Base-by-base conservation (phyloP, 2,113 vertebrate genomes). In the Toxostoma redivivum region DNA sequence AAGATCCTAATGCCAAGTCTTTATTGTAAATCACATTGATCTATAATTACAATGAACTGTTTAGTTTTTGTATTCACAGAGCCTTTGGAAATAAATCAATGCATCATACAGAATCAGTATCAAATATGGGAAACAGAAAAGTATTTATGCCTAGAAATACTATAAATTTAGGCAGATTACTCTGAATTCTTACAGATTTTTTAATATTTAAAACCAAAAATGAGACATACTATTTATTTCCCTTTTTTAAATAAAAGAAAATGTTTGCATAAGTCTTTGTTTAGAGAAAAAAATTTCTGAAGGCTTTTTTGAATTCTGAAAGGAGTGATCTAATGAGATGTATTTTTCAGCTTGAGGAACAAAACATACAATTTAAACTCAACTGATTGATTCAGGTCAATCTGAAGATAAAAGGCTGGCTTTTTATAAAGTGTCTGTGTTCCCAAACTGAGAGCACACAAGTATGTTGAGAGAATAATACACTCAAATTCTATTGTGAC, bases 1-100 rank as follows among this genome's bases (percentile, higher is more conserved):
- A 76, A 69, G 27, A 86, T 86, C 31, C 45, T 73, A 83, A 94
- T 84, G 62, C 60, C 60, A 90, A 81, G 69, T 81, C 57, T 70
- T 92, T 86, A 72, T 57, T 81, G 24, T 87, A 94, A 94, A 92
- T 81, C 81, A 62, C 27, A 65, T n/a, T 84, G 76, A 91, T 93
- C 44, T 96, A 31, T 54, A 60, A 86, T 81, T 87, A 77, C 37
- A 90, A 61, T 24, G 11, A 94, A 84, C n/a, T 48, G 50, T 65
- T 94, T 45, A 57, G 25, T 31, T 77, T 86, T 92, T 70, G 9
- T 83, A 73, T 56, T 91, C 69, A 47, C 19, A 72, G 42, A 66
- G 7, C 47, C n/a, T 85, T 73, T 78, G 33, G 57, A 74, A 97
- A 88, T 69, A 87, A 91, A 93, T 86, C 38, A 85, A 18, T 90